Evolutionary conservation across 2,113 vertebrate genomes (phyloP).

Genomic region (Cheirogaleus medius): DNA sequence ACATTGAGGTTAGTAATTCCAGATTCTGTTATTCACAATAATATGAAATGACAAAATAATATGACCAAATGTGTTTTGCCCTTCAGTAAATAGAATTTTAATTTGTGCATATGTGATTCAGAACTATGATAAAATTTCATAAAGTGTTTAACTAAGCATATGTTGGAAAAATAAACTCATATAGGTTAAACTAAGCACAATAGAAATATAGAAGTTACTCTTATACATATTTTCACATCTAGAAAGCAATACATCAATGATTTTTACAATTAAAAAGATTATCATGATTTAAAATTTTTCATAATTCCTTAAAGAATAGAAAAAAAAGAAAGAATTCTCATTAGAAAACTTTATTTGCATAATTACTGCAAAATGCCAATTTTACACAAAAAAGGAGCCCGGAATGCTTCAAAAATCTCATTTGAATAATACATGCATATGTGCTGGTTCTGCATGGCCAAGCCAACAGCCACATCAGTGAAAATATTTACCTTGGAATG

Average conservation of each 20-base stretch:
- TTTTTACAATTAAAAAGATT: not conserved
- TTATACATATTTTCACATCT: not conserved
- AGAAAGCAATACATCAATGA: not conserved
- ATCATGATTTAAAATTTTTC: not conserved
- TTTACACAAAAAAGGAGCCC: not conserved
- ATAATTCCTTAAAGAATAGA: not conserved
- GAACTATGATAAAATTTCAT: not conserved
- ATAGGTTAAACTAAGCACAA: not conserved
- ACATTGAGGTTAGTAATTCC: not conserved
- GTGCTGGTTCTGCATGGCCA: not conserved
- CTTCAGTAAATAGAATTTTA: not conserved
- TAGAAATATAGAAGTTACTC: not conserved
- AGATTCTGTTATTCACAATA: not conserved
- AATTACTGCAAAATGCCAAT: constrained; percentile 59
- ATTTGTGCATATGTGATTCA: not conserved
- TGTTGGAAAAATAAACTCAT: not conserved
- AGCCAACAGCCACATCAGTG: not conserved
- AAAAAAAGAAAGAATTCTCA: not conserved
- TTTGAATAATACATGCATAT: constrained; percentile 7
- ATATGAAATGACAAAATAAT: not conserved
- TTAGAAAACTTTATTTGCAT: not conserved
- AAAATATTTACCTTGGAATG: constrained; percentile 27
- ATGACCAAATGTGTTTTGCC: not conserved
- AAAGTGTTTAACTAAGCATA: not conserved
- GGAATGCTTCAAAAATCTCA: constrained; percentile 34